Base-by-base conservation (phyloP, 2,113 vertebrate species). In the Pseudorasbora parva region DNA sequence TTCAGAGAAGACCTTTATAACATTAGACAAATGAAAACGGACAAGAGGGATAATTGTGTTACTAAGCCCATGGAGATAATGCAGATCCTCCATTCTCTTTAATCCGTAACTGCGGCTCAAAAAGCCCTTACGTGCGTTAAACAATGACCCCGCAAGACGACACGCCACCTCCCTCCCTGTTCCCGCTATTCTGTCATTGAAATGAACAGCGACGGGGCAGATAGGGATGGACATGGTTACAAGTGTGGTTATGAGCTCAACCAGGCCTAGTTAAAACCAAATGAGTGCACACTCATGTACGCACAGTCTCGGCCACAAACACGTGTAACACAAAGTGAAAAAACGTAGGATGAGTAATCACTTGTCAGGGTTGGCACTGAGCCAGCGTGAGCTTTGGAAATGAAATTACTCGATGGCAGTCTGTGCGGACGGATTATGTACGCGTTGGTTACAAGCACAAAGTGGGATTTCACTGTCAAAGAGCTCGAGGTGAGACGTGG, bases 21-120 rank as follows among this genome's bases (percentile, higher is more conserved):
- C 91, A 94, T 94, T 94, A 94, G 93, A 94, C 93, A 93, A 94
- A 94, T 92, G 92, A 94, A 95, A 95, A 93, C 89, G 92, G 94
- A 90, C 87, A 87, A 90, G 90, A 89, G 91, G 95, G 93, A 94
- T 91, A 93, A 94, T 92, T 88, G 89, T 33, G n/a, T 89, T 90
- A 92, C 92, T 95, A 97, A 96, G 95, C 94, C 91, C 90, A 43
- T 30, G 69, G 80, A 90, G 88, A 90, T 90, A 85, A 90, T 82
- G 75, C 77, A 82, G 85, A 86, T 84, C 81, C 85, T 81, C 78
- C 51, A 83, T 88, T 84, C 73, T 85, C 85, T 73, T 60, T 90
- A 90, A 90, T 90, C 89, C 88, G 80, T 60, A 62, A 86, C 79
- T 79, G 72, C 47, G 73, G 86, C 72, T 85, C 83, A 82, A 85